Conservation (phyloP, 2,888 invertebrate species). For the Agrypnus murinus region DNA sequence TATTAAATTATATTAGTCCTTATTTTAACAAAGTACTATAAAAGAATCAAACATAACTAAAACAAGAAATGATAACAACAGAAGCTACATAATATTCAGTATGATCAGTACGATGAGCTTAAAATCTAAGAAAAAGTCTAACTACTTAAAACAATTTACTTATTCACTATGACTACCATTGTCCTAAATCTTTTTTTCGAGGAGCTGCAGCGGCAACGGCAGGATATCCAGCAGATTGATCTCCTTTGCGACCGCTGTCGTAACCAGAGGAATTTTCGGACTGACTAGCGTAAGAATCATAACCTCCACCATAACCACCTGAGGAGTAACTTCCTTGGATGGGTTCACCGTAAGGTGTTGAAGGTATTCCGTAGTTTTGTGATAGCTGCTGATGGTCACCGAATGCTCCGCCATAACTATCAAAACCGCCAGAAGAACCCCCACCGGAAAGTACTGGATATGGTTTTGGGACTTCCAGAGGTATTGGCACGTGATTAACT, state of each 20-base stretch:
- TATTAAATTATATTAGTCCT: conserved; percentile 13
- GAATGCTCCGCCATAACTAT: conserved; percentile 30
- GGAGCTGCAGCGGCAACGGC: conserved; percentile 41
- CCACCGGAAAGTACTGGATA: conserved; percentile 65
- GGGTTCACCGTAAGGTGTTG: conserved; percentile 26
- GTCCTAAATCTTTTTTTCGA: conserved; percentile 4
- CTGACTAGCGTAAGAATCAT: conserved; percentile 22
- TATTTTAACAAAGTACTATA: conserved; percentile 43
- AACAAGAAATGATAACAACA: conserved; percentile 11
- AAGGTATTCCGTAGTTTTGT: conserved; percentile 3
- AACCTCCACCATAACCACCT: conserved; percentile 30
- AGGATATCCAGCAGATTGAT: conserved; percentile 46
- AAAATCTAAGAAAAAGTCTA: not conserved
- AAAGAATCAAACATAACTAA: conserved; percentile 18
- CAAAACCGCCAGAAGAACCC: conserved; percentile 32
- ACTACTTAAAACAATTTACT: conserved; percentile 6
- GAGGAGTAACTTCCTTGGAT: conserved; percentile 31
- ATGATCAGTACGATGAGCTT: conserved; percentile 8
- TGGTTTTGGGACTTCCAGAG: conserved; percentile 72
- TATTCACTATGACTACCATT: not conserved
- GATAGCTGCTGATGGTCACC: conserved; percentile 21
- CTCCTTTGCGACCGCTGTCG: conserved; percentile 37
- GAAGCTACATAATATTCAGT: not conserved
- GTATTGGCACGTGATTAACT: conserved; percentile 69
- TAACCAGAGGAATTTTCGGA: conserved; percentile 20